Evolutionary conservation across 1,140 invertebrate species (phyloP).

Genomic region (Armadillidium nasatum): DNA sequence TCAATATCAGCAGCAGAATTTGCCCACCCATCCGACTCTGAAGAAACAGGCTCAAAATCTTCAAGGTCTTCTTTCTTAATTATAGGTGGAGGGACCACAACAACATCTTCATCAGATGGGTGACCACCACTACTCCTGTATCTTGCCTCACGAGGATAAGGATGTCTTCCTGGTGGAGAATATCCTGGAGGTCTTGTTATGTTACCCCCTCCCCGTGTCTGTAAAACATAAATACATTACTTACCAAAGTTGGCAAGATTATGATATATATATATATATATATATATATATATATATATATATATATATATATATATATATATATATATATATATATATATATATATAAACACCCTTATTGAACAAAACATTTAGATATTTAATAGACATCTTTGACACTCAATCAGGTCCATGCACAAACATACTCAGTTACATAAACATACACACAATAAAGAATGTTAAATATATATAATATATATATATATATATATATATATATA

Average conservation of each 20-base stretch:
- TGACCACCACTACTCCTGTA: conserved; percentile 27
- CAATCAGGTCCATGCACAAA: too few species aligned
- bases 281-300: neutral
- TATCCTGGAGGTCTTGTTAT: conserved; percentile 35
- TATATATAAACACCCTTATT: too few species aligned
- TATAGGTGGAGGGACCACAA: conserved; percentile 36
- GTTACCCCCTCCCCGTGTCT: conserved; percentile 30
- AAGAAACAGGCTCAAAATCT: conserved; percentile 36
- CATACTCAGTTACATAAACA: too few species aligned
- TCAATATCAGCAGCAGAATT: conserved; percentile 37
- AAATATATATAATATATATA: too few species aligned
- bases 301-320: neutral
- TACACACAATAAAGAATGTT: too few species aligned
- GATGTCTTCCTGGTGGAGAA: conserved; percentile 30
- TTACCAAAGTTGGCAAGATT: neutral
- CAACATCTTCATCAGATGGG: conserved; percentile 31
- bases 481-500: too few species aligned
- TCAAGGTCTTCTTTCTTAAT: conserved; percentile 40
- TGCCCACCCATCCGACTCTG: conserved; percentile 35
- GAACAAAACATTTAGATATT: too few species aligned
- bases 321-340: too few species aligned
- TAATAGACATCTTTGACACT: too few species aligned
- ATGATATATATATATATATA: too few species aligned
- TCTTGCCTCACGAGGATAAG: conserved; percentile 30
- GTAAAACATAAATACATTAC: neutral